phyloP scores from a whole-genome alignment of 64 coral and sea anemone genomes.

The Stichodactyla helianthus region DNA sequence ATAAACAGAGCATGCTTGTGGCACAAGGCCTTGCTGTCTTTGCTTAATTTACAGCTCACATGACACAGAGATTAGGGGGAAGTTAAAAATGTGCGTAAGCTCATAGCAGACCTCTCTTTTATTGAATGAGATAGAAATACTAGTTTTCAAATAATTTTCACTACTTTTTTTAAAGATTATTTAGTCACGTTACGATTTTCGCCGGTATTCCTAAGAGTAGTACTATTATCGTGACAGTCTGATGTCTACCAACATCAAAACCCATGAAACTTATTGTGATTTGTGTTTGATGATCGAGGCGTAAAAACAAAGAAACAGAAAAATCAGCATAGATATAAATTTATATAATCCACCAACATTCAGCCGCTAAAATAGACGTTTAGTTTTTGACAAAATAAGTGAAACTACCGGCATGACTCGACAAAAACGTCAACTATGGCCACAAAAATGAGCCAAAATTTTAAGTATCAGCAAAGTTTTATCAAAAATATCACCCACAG shows the following conservation, averaged over 20 bases:
- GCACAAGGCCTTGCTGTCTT: too few species aligned
- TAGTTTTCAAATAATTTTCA: too few species aligned
- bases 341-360: not conserved
- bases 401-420: not conserved
- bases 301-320: not conserved
- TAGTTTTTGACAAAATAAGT: not conserved
- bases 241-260: not conserved
- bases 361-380: not conserved
- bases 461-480: not conserved
- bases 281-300: not conserved
- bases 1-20: too few species aligned
- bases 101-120: too few species aligned
- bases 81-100: too few species aligned
- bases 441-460: not conserved
- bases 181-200: too few species aligned
- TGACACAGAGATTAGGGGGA: too few species aligned
- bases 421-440: not conserved
- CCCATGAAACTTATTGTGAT: not conserved
- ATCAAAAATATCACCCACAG: not conserved
- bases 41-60: too few species aligned
- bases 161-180: too few species aligned
- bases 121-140: too few species aligned
- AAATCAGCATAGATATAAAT: not conserved
- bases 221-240: too few species aligned
- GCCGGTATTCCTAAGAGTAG: too few species aligned